phyloP scores from a whole-genome alignment of 2,113 vertebrate genomes.

The Mobula hypostoma region DNA sequence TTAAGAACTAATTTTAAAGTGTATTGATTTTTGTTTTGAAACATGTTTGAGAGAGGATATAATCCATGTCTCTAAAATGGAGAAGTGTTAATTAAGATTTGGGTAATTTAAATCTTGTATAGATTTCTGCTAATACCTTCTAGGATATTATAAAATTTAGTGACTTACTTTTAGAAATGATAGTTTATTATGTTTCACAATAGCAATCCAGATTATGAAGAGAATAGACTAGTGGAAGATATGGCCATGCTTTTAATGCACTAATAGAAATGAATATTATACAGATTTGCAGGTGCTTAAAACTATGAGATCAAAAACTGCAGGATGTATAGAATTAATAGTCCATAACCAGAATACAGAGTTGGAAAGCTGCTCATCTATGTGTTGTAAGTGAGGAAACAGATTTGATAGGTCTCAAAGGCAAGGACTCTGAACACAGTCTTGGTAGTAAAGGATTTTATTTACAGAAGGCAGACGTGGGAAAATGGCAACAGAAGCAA shows the following conservation, averaged over 20 bases:
- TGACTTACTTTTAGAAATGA: no score
- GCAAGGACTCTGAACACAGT: no score
- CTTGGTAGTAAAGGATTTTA: no score
- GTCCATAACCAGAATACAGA: background rate
- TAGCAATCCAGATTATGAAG: background rate
- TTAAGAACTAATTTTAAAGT: background rate
- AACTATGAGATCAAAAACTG: background rate
- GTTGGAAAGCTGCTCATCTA: background rate
- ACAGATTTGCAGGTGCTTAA: background rate
- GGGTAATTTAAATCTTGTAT: background rate
- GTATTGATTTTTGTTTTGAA: background rate
- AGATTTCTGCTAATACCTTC: no score
- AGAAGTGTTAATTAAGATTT: background rate
- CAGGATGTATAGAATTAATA: background rate
- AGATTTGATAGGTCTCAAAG: no score
- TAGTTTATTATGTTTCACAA: no score
- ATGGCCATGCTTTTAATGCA: background rate
- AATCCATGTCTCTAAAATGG: background rate
- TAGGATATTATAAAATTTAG: no score
- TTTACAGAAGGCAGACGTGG: no score
- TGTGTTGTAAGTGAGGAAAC: no score
- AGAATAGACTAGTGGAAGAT: background rate
- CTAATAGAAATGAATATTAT: no score
- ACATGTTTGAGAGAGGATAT: background rate
- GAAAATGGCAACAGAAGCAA: no score